Evolutionary conservation across 1,140 invertebrate genomes (phyloP).

Genomic region (Trichoplusia ni): DNA sequence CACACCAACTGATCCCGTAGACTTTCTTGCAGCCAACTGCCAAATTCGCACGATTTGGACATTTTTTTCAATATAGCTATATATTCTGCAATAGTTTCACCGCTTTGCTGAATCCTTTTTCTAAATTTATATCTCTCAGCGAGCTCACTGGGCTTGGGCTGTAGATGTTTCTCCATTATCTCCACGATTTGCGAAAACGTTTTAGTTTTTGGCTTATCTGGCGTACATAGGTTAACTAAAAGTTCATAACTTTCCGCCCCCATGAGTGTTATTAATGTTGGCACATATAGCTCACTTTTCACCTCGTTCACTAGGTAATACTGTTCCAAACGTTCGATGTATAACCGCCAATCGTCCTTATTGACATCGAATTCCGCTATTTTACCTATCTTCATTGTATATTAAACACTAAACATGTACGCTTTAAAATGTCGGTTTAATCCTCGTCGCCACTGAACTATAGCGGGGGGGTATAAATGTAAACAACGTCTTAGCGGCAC

Average conservation of each 20-base stretch:
- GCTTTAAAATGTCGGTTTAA: background rate
- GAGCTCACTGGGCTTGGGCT: conserved; percentile 3
- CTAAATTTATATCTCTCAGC: conserved; percentile 43
- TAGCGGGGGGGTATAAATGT: too few species aligned
- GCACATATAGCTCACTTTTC: conserved; percentile 20
- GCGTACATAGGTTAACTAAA: background rate
- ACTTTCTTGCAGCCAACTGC: conserved; percentile 26
- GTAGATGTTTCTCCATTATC: background rate
- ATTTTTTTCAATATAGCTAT: conserved; percentile 35
- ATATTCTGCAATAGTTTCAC: conserved; percentile 34
- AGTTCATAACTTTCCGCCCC: conserved; percentile 7
- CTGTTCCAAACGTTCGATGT: conserved; percentile 38
- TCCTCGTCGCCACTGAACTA: background rate
- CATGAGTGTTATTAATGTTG: conserved; percentile 38
- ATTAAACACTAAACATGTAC: background rate
- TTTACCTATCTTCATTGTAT: background rate
- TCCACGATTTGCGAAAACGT: background rate
- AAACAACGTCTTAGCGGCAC: too few species aligned
- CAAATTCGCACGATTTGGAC: conserved; percentile 34
- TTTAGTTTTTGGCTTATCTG: background rate
- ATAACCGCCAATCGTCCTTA: conserved; percentile 33
- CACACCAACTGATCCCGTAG: conserved; percentile 45
- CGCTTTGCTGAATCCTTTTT: conserved; percentile 13
- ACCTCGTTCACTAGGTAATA: conserved; percentile 40
- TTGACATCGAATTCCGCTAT: background rate